phyloP scores from a whole-genome alignment of 2,888 invertebrate species.

The Thalpophila matura region DNA sequence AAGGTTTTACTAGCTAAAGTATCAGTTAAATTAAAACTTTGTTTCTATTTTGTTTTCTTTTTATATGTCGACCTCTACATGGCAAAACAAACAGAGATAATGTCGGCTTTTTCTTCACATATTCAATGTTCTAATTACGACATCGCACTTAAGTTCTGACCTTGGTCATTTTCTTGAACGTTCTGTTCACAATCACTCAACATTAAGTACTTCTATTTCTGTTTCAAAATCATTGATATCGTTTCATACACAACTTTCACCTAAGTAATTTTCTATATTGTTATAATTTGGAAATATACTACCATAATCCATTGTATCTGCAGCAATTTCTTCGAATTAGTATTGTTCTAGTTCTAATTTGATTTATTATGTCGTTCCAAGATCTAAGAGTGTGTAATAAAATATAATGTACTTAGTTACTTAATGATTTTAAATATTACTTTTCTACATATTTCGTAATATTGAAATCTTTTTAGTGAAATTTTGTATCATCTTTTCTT shows the following conservation, averaged over 20 bases:
- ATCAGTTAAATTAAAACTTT: too few species aligned
- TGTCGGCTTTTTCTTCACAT: too few species aligned
- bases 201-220: constrained; percentile 5
- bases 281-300: constrained; percentile 27
- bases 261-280: constrained; percentile 7
- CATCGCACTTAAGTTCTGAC: not conserved
- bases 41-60: too few species aligned
- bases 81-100: too few species aligned
- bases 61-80: too few species aligned
- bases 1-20: too few species aligned
- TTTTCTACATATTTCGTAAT: constrained; percentile 17
- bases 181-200: not conserved
- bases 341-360: constrained; percentile 44
- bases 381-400: constrained; percentile 45
- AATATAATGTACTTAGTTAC: constrained; percentile 29
- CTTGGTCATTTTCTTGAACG: not conserved
- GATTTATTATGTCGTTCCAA: constrained; percentile 30
- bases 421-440: constrained; percentile 44
- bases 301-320: constrained; percentile 21
- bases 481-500: not conserved
- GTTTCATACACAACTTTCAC: constrained; percentile 30
- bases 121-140: not conserved
- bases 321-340: constrained; percentile 36
- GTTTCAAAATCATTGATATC: constrained; percentile 20
- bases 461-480: constrained; percentile 20